Evolutionary conservation across 64 coral and sea anemone genomes (phyloP), one percentile per base, ranked within the genome.

Genomic region (Pocillopora verrucosa): DNA sequence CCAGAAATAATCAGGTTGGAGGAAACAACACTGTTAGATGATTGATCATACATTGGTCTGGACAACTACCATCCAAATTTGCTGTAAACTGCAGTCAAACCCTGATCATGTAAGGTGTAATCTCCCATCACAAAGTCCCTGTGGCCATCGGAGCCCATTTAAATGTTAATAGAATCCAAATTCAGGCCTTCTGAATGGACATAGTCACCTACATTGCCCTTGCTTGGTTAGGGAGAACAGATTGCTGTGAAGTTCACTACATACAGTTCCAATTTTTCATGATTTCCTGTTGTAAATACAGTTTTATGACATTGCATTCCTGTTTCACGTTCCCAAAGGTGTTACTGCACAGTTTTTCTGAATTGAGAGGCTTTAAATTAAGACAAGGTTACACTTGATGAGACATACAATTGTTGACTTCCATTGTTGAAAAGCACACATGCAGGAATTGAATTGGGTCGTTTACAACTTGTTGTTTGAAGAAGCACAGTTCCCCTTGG

Each of bases 41-140:
- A 59, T n/a, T 76, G 17, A 73, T 74, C 34, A 64, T 51, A 61
- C 73, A 72, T 74, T 58, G 56, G 75, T 65, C 94, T 91, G 22
- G 90, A 96, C 61, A 96, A 80, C 22, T 92, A 77, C 87, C 91
- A 96, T 59, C 90, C 90, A 30, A 92, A 87, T 89, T 79, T 91
- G 68, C 90, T 92, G 30, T 77, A 34, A 10, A 96, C 63, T 58
- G 94, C 90, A 13, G 94, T 96, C 63, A 91, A 91, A 16, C 90
- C 82, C 36, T 72, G 67, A 14, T 96, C 87, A 75, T 87, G 80
- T 79, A 62, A 79, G 10, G 57, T 68, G 59, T 72, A 78, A 34
- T 91, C 77, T 22, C 86, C 91, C 1, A 68, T 62, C 7, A 96
- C 90, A 67, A 92, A 82, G 82, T 96, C 75, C 94, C 90, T 92